Evolutionary conservation across 2,113 vertebrate species (phyloP), one percentile per base, ranked within the genome.

Genomic region (Poeciliopsis prolifica): DNA sequence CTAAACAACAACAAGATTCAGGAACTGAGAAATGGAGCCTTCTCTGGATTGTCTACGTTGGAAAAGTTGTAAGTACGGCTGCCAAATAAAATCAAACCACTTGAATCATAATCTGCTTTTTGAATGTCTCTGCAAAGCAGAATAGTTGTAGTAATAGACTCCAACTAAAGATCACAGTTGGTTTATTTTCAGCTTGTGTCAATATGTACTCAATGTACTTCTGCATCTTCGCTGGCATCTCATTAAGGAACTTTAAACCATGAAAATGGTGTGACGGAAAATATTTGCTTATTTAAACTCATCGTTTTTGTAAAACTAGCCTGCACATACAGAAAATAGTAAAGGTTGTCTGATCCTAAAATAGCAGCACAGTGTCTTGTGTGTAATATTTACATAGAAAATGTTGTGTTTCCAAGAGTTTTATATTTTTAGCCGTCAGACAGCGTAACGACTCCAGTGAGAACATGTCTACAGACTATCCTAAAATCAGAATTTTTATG

Each of bases 1-100:
- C 89, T 98, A 82, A 99, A 96, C 94, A 98, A 95, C 91, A 99
- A 99, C 88, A 99, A 97, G 93, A 99, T 99, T 93, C 95, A 96
- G 0, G 96, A 97, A 68, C 89, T 99, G 90, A 95, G 95, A 93
- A 98, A 98, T 82, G 96, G 95, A 78, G 98, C 97, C 13, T 99
- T 99, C 91, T 86, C 87, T 77, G 97, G 97, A 48, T 93, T 98
- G 84, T 93, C 90, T 84, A 87, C 94, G 73, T 94, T 99, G 79
- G 97, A 99, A 90, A 96, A 97, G 95, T 75, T 99, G 98, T 99
- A 92, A 99, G 98, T 94, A 83, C 6, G 17, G 28, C 37, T 15
- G 17, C 51, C 17, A 9, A 26, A 7, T 15, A 44, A 28, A 29
- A 15, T 40, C 26, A 24, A 29, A 15, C 13, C 28, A 62, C 44